A percentile compares a stretch with the other conserved stretches of the same genome.
phyloP scores from a whole-genome alignment of 2,113 vertebrate species.

The Vulpes lagopus region DNA sequence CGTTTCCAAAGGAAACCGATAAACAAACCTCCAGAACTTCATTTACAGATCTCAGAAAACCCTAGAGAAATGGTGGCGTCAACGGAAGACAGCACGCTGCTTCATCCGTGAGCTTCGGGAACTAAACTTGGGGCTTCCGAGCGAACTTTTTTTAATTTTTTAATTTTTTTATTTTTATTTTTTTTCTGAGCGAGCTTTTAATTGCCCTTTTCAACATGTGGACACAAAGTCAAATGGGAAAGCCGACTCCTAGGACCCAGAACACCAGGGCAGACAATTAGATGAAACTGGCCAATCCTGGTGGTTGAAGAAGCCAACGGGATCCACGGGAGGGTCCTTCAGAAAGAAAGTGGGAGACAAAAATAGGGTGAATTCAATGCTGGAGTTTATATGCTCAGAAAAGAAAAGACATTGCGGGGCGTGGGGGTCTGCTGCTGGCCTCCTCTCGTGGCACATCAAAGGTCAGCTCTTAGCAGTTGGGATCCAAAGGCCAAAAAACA shows the following conservation, averaged over 20 bases:
- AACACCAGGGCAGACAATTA: neutral
- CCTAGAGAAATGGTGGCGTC: neutral
- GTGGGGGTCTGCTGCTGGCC: neutral
- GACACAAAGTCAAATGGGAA: neutral
- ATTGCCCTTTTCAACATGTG: neutral
- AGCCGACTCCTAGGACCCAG: neutral
- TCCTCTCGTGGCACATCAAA: neutral
- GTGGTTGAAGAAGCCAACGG: neutral
- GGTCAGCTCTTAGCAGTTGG: neutral
- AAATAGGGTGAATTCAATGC: neutral
- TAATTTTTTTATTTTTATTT: too few species aligned
- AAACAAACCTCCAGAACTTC: neutral
- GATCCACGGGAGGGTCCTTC: neutral
- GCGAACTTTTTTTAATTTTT: neutral
- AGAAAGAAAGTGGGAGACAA: slow-evolving; percentile 55
- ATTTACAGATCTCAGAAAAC: neutral
- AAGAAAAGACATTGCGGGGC: neutral
- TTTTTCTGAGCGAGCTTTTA: neutral
- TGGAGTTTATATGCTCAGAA: neutral
- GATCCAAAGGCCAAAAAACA: neutral
- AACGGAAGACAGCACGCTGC: neutral
- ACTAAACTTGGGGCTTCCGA: neutral
- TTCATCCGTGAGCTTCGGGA: neutral
- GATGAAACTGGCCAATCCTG: neutral
- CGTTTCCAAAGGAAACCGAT: neutral